Percentiles rank a stretch among this genome's conserved stretches.
phyloP scores from a whole-genome alignment of 2,797 vertebrate species.

The Linurgus olivaceus region DNA sequence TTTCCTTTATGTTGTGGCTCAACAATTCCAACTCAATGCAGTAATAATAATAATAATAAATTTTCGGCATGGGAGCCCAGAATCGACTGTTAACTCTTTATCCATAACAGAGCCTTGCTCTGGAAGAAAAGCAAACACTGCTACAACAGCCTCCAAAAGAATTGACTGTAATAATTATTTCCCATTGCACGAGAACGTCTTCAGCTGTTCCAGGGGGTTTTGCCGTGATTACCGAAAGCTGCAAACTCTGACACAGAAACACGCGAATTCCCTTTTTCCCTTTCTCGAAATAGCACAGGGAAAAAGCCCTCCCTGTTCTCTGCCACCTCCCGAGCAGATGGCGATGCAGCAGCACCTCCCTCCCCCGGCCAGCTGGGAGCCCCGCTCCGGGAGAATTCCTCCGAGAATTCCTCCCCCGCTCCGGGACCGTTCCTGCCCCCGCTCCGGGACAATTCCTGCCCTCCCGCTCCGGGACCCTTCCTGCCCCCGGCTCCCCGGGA shows the following conservation, averaged over 20 bases:
- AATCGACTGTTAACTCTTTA: not conserved
- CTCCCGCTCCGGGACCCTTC: no score
- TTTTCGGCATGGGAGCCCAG: not conserved
- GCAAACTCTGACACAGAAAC: not conserved
- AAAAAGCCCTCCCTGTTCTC: conserved; percentile 11
- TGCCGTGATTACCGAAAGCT: not conserved
- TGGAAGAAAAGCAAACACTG: not conserved
- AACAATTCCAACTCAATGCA: not conserved
- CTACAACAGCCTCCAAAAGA: not conserved
- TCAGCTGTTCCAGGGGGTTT: not conserved
- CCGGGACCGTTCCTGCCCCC: no score
- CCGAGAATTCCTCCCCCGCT: not conserved
- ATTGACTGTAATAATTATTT: not conserved
- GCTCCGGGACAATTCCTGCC: no score
- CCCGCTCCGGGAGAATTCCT: not conserved
- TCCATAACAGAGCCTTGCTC: not conserved
- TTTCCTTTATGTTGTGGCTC: not conserved
- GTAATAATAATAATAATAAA: not conserved
- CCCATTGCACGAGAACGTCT: not conserved
- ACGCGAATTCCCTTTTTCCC: not conserved
- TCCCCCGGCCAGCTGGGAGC: conserved; percentile 33
- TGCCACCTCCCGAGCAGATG: conserved; percentile 31
- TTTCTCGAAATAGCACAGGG: not conserved
- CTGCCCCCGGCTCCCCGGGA: no score
- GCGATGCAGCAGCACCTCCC: not conserved